Evolutionary conservation across 2,113 vertebrate species (phyloP).

Genomic region (Hydropotes inermis): DNA sequence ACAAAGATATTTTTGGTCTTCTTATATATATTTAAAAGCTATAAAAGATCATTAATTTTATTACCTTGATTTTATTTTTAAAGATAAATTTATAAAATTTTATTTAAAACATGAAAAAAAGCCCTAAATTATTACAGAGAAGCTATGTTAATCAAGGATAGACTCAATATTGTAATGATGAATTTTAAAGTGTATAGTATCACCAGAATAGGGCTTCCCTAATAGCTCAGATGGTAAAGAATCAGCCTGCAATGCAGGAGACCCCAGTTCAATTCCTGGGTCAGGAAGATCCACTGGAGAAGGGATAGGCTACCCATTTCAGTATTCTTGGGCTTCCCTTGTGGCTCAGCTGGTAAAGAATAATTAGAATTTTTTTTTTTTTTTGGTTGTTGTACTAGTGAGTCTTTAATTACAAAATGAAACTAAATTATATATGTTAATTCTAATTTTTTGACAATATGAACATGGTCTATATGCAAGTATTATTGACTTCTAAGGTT

Average conservation of each 20-base stretch:
- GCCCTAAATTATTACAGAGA: not conserved
- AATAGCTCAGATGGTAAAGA: not conserved
- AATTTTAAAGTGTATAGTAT: not conserved
- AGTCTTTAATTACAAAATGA: not conserved
- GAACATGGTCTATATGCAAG: not conserved
- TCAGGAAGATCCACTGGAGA: not conserved
- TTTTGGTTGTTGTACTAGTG: not conserved
- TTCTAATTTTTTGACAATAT: conserved; percentile 10
- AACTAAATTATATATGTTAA: not conserved
- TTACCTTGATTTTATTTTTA: not conserved
- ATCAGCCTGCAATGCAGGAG: not conserved
- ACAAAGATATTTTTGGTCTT: not conserved
- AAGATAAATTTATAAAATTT: not conserved
- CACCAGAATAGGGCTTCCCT: not conserved
- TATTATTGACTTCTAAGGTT: not conserved
- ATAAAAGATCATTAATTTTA: conserved; percentile 2
- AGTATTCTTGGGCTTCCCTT: not conserved
- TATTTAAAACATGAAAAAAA: not conserved
- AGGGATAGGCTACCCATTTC: not conserved
- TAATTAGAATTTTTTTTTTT: not conserved
- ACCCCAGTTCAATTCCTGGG: not conserved
- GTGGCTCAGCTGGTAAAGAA: not conserved
- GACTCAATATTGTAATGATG: not conserved
- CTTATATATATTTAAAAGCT: not conserved
- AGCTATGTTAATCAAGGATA: not conserved